Base-by-base conservation (phyloP, 1,140 invertebrate genomes). In the Dendroctonus ponderosae region DNA sequence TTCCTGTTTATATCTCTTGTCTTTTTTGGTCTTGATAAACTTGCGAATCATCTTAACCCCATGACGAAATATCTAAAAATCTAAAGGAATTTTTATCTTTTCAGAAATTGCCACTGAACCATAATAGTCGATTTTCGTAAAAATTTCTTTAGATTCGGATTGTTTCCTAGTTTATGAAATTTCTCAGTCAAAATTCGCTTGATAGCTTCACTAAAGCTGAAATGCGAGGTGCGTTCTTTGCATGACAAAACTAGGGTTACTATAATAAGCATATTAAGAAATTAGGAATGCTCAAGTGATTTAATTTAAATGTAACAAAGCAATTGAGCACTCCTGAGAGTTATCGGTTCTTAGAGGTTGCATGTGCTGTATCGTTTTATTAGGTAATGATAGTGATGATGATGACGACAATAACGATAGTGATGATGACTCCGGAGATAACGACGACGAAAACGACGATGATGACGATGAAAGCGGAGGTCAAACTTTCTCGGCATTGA, bases 401-500 rank as follows among this genome's bases (percentile, higher is more conserved):
- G 78, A 82, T 56, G 78, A 82, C 14, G 77, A 84, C 63, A 78
- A 82, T 48, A 78, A 80, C 48, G 77, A 81, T 72, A 80, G 82
- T 67, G 79, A 83, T 63, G 80, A 84, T 65, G 80, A 83, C 70
- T 80, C 83, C 71, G 79, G 84, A 54, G 78, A 83, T 52, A 79
- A 84, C 61, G 76, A 83, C 66, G 78, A 83, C 59, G 80, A 82
- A 48, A 76, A 82, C n/a, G 74, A 82, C 11, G 62, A 60, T 38
- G 48, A 65, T 41, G 49, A 14, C 7, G 14, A 49, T n/a, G 56
- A 66, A 7, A 44, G 50, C 53, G 43, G 53, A 7, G 39, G 41
- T 8, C 62, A 59, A 63, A 62, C 49, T 39, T 62, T 64, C 44
- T 66, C 48, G 15, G 41, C 62, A 67, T 61, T 71, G 66, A 56